Percentiles rank a stretch among this genome's conserved stretches.
Conservation (phyloP, 2,113 vertebrate genomes). For the Oncorhynchus gorbuscha region DNA sequence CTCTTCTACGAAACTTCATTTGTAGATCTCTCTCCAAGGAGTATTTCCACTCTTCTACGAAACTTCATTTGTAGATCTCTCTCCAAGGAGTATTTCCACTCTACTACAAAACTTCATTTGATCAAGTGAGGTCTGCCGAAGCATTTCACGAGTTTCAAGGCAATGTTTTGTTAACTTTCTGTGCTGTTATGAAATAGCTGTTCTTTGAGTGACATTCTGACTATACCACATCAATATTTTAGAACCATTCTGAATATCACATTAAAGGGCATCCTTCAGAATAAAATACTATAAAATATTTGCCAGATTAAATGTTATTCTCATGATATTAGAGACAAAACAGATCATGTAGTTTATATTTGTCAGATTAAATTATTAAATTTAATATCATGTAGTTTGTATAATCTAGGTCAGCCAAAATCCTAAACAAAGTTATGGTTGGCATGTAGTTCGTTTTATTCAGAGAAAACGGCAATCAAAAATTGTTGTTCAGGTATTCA, state of each 20-base stretch:
- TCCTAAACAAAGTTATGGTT: neutral
- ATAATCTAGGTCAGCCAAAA: too few species aligned
- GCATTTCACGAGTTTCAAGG: neutral
- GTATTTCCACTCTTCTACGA: neutral
- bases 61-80: conserved; percentile 2
- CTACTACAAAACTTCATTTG: neutral
- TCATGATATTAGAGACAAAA: too few species aligned
- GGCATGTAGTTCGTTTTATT: neutral
- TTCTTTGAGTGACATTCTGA: neutral
- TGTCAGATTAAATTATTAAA: too few species aligned
- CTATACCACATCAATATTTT: neutral
- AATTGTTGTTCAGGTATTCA: neutral
- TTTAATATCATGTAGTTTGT: too few species aligned
- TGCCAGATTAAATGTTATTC: too few species aligned
- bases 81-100: neutral
- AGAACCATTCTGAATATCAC: neutral
- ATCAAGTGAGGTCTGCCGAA: conserved; percentile 5
- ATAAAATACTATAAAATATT: too few species aligned
- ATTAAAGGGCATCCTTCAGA: neutral
- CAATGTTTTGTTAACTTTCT: neutral
- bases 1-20: neutral
- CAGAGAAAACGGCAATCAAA: neutral
- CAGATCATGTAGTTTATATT: neutral
- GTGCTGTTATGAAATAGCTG: neutral
- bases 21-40: conserved; percentile 6